Evolutionary conservation across 2,888 invertebrate species (phyloP), one percentile per base, ranked within the genome.

Genomic region (Heteropelma amictum): DNA sequence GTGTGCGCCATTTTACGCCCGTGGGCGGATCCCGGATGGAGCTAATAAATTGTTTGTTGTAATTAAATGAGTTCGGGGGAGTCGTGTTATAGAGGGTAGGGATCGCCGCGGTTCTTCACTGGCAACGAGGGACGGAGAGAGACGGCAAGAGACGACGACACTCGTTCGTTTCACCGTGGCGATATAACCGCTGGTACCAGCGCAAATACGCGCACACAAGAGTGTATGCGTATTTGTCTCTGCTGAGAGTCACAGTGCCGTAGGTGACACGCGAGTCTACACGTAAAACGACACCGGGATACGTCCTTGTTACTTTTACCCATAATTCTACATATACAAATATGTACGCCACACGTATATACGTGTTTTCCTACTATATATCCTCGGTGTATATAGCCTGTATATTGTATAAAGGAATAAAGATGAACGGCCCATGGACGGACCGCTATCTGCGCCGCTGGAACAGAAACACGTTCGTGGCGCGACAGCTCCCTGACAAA

Each of bases 11-110:
- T 79, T 82, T 82, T 81, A 80, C 80, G 76, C 77, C 79, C 81
- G 82, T 85, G 83, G 85, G 86, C 86, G 84, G 80, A 85, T 82
- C 85, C 85, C 81, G 85, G 85, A 87, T 86, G 86, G 85, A 86
- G 85, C 88, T 88, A 88, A 88, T 88, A 88, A 88, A 88, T 88
- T 88, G 88, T 88, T 88, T 88, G 88, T 87, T 86, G 88, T 88
- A 88, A 88, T 88, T 88, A 88, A 88, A 88, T 87, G 88, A 88
- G 87, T 86, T 87, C 84, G 85, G 84, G 87, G 85, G 87, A 86
- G 84, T 84, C 85, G 87, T 87, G 87, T 87, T 85, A 84, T 83
- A 83, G 82, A 85, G 81, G 80, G 82, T 69, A 63, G 79, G 53
- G 76, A 69, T 76, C 70, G 77, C 76, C 67, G 56, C 51, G 40